Evolutionary conservation across 2,888 invertebrate genomes (phyloP).

Genomic region (Polymixis lichenea): DNA sequence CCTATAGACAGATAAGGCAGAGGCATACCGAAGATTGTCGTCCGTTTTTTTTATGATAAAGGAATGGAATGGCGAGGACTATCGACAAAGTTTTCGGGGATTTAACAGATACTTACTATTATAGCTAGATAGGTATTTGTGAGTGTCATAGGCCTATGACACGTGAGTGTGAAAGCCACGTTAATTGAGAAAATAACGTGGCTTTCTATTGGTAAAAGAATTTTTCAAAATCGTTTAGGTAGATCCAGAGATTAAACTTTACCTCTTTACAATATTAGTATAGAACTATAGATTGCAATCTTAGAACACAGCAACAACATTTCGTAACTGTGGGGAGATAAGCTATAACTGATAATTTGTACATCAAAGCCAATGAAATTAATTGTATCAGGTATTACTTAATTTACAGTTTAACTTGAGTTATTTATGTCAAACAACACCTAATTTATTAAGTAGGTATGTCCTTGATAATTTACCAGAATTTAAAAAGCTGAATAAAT

Average conservation of each 20-base stretch:
- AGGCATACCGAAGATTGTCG: background rate
- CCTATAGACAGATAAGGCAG: constrained; percentile 6
- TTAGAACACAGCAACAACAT: background rate
- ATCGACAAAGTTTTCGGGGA: background rate
- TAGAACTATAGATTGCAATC: too few relatives aligned
- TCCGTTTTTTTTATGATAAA: constrained; percentile 1
- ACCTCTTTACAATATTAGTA: too few relatives aligned
- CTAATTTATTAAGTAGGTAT: background rate
- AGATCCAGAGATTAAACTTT: too few relatives aligned
- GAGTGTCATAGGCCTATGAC: too few relatives aligned
- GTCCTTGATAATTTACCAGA: background rate
- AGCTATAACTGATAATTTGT: background rate
- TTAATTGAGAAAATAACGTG: too few relatives aligned
- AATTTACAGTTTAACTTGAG: constrained; percentile 8
- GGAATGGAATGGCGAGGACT: background rate
- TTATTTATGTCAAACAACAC: background rate
- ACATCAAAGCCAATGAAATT: background rate
- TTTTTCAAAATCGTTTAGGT: too few relatives aligned
- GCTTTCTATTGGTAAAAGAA: too few relatives aligned
- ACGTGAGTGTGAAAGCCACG: too few relatives aligned
- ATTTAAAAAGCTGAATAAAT: constrained; percentile 39
- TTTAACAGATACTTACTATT: background rate
- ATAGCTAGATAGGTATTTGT: too few relatives aligned
- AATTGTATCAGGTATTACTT: background rate
- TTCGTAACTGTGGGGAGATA: constrained; percentile 8